phyloP scores from a whole-genome alignment of 2,888 invertebrate species.

The Epinotia ramella region DNA sequence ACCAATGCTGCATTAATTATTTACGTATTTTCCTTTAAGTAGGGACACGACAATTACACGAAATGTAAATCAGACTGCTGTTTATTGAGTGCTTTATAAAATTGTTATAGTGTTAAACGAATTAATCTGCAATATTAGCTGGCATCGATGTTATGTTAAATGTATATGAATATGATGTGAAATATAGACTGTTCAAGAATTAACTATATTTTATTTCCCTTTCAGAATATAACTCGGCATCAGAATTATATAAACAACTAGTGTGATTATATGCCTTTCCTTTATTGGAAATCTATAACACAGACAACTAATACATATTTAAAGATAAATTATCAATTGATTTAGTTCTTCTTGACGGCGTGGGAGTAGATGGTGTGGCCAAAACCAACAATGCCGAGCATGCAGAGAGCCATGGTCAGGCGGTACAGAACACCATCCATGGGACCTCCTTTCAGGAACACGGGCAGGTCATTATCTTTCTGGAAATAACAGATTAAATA shows the following conservation, averaged over 20 bases:
- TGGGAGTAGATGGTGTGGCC: constrained; percentile 72
- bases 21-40: constrained; percentile 5
- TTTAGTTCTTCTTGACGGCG: constrained; percentile 71
- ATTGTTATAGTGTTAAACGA: constrained; percentile 36
- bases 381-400: constrained; percentile 69
- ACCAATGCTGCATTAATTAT: background rate
- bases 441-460: constrained; percentile 86
- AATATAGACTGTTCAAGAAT: constrained; percentile 60
- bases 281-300: constrained; percentile 60
- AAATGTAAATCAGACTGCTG: constrained; percentile 44
- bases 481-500: constrained; percentile 63
- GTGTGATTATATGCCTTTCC: constrained; percentile 58
- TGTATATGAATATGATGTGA: constrained; percentile 49
- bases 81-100: constrained; percentile 43
- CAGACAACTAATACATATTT: constrained; percentile 67
- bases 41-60: constrained; percentile 27
- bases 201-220: constrained; percentile 5
- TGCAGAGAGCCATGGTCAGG: constrained; percentile 72
- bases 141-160: constrained; percentile 39
- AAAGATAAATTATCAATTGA: constrained; percentile 51
- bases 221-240: background rate
- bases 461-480: constrained; percentile 85
- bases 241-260: constrained; percentile 27
- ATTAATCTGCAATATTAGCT: constrained; percentile 37
- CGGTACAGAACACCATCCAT: constrained; percentile 80